Base-by-base conservation (phyloP, 2,888 invertebrate species). In the Chrysopilus asiliformis region DNA sequence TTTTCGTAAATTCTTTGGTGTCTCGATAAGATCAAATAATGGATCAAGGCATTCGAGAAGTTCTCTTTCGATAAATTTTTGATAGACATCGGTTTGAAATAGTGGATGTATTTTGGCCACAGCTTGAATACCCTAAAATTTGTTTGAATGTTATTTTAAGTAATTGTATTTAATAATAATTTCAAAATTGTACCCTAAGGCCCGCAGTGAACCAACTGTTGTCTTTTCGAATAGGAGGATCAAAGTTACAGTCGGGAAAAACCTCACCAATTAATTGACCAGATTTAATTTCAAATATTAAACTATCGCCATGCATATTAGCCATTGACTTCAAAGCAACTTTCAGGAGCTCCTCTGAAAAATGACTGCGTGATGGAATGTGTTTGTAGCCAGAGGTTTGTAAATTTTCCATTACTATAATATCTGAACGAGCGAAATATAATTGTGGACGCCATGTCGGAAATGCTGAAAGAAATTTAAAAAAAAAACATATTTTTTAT, bases 1-100 rank as follows among this genome's bases (percentile, higher is more conserved):
- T 45, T 68, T 68, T 7, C 55, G 47, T 45, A 60, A 55, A 15
- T 42, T 47, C 39, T 49, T 26, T 1, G 65, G 55, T 5, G 61
- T 56, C 13, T 49, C 40, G 0, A 47, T 46, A 3, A 56, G 41
- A 2, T 47, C 34, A 16, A 51, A 45, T 4, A 52, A 47, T 27
- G 52, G 39, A 1, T 43, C 32, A 2, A 57, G 35, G 0, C 53
- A 36, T 12, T 47, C 24, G 13, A 43, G 49, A 1, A 60, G 52
- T 31, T 53, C 38, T 1, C 44, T 35, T 3, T 45, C 35, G 3
- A 60, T 53, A 17, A 53, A 53, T 1, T 37, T 34, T 35, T 53
- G 48, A 4, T 48, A 40, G 1, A 30, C n/a, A 0, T 37, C 15
- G 2, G 49, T 45, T 39, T 57, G 53, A 37, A 48, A 59, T 38